Percentiles rank a stretch among this genome's conserved stretches.
Evolutionary conservation across 2,888 invertebrate species (phyloP).

Genomic region (Zhengitettix transpicula): DNA sequence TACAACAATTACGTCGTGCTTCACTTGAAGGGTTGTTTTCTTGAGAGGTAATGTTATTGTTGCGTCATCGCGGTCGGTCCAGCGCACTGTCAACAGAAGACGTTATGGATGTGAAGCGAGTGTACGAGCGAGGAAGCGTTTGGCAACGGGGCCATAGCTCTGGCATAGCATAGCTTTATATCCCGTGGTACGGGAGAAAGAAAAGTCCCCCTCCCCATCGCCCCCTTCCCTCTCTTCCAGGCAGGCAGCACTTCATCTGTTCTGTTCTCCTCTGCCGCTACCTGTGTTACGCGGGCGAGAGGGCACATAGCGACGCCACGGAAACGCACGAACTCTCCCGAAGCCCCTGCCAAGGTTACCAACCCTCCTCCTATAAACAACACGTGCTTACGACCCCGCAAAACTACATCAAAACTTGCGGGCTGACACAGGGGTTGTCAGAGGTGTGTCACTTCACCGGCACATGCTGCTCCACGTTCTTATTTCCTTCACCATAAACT

Average conservation of each 20-base stretch:
- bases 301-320: slow-evolving; percentile 21
- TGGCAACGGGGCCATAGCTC: slow-evolving; percentile 5
- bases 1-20: too few species aligned
- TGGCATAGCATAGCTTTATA: slow-evolving; percentile 3
- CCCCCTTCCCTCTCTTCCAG: slow-evolving; percentile 11
- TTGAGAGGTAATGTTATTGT: too few species aligned
- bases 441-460: too few species aligned
- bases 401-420: too few species aligned
- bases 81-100: neutral
- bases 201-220: neutral
- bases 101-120: neutral
- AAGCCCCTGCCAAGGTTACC: slow-evolving; percentile 13
- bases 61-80: neutral
- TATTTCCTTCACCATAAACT: too few species aligned
- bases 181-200: slow-evolving; percentile 3
- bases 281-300: slow-evolving; percentile 11
- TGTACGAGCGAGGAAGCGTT: neutral
- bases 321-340: slow-evolving; percentile 20
- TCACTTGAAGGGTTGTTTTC: too few species aligned
- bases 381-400: neutral
- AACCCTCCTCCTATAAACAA: neutral
- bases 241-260: too few species aligned
- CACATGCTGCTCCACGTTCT: too few species aligned
- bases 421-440: too few species aligned
- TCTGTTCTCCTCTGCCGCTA: slow-evolving; percentile 3